Percentiles rank a stretch among this genome's conserved stretches.
Conservation (phyloP, 2,888 invertebrate species). For the Formica aserva region DNA sequence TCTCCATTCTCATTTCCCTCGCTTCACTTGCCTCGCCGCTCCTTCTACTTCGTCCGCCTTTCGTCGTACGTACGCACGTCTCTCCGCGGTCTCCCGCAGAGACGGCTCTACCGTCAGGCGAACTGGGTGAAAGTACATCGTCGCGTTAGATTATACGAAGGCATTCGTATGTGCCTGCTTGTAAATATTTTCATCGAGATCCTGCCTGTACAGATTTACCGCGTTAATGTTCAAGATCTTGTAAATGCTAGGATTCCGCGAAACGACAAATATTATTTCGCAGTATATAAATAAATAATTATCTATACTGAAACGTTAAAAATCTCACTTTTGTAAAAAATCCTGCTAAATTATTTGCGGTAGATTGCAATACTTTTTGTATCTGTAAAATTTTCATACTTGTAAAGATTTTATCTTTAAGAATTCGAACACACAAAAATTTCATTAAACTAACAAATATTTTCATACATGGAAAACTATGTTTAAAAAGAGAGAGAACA, state of each 20-base stretch:
- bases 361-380: neutral
- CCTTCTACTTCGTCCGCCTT: slow-evolving; percentile 62
- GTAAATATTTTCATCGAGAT: slow-evolving; percentile 23
- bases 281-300: neutral
- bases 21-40: slow-evolving; percentile 70
- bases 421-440: neutral
- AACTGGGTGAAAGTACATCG: slow-evolving; percentile 42
- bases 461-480: neutral
- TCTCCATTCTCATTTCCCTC: slow-evolving; percentile 78
- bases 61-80: slow-evolving; percentile 27
- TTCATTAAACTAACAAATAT: neutral
- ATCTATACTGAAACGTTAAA: neutral
- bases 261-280: neutral
- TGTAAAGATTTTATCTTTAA: neutral
- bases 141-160: slow-evolving; percentile 11
- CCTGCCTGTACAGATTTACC: neutral
- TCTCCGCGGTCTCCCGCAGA: slow-evolving; percentile 17
- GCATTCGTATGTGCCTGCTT: neutral
- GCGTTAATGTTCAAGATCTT: neutral
- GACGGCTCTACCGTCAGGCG: slow-evolving; percentile 21
- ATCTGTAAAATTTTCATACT: neutral
- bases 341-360: neutral
- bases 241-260: neutral
- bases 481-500: neutral
- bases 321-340: neutral